These are phyloP conservation scores for Phytoseiulus persimilis DNA, from an alignment of 2,888 invertebrate genomes.

Conservation along the genomic window DNA sequence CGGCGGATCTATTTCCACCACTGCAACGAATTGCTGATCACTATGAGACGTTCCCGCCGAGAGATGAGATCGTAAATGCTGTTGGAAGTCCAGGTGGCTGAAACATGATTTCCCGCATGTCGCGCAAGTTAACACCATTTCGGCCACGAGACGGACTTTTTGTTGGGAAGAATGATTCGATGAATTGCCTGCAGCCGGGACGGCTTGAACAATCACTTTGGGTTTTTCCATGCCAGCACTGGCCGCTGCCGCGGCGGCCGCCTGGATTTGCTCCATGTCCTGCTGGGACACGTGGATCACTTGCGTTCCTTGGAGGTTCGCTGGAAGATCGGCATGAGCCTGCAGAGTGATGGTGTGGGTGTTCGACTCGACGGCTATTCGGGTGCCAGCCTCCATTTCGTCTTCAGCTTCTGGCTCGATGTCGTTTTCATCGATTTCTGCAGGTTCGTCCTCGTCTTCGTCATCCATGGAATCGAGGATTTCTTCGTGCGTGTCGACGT, in stretches of 20 bases:
- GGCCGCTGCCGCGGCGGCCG: constrained; percentile 14
- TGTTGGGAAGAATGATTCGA: neutral
- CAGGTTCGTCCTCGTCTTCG: constrained; percentile 23
- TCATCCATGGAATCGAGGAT: constrained; percentile 35
- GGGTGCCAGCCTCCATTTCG: neutral
- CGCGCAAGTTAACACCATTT: constrained; percentile 37
- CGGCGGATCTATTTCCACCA: constrained; percentile 24
- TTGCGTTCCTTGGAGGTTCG: constrained; percentile 8
- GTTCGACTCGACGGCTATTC: neutral
- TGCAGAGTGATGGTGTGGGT: constrained; percentile 29
- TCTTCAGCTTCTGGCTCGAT: constrained; percentile 19
- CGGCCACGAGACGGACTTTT: constrained; percentile 27
- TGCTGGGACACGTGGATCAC: constrained; percentile 23
- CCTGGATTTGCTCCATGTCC: constrained; percentile 32
- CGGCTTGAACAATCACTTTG: constrained; percentile 33
- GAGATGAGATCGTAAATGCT: constrained; percentile 25
- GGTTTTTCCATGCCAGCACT: constrained; percentile 30
- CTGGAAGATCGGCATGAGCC: constrained; percentile 28
- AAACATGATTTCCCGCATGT: constrained; percentile 32
- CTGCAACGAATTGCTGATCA: constrained; percentile 29
- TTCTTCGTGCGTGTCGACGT: constrained; percentile 31
- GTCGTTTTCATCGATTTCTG: constrained; percentile 14
- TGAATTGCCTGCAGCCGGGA: constrained; percentile 25
- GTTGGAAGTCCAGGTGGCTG: constrained; percentile 37
- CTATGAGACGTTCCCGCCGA: constrained; percentile 19